Base-by-base conservation (phyloP, 2,888 invertebrate species). In the Gymnocheta viridis region DNA sequence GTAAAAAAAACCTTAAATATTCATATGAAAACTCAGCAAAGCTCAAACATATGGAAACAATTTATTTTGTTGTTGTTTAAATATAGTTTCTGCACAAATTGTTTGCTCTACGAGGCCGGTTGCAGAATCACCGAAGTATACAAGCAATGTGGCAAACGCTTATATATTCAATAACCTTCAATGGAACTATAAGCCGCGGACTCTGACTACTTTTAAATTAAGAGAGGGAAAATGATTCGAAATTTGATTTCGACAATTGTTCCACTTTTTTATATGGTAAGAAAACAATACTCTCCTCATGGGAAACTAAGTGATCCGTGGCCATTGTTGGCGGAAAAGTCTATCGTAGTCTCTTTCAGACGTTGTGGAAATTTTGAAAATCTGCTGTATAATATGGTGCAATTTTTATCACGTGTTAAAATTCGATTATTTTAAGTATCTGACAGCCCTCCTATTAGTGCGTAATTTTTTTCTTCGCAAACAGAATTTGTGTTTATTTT, bases 401-500 rank as follows among this genome's bases (percentile, higher is more conserved):
- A n/a, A 32, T 32, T 4, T 32, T 32, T 32, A n/a, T 1, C 4
- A 14, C 35, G 4, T 41, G 14, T 41, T 14, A 4, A n/a, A n/a
- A n/a, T n/a, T n/a, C n/a, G n/a, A n/a, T n/a, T n/a, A n/a, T n/a
- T n/a, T n/a, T n/a, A n/a, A n/a, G n/a, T n/a, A n/a, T n/a, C n/a
- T 17, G 17, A 54, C 24, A 0, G 7, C 27, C 58, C 19, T 58
- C 58, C 19, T 10, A 29, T 56, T 3, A 17, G 1, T 60, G 60
- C 22, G 38, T 38, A 4, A 10, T 17, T 38, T 41, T 2, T 17
- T 54, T 29, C 29, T 60, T n/a, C 44, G 35, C 5, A n/a, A 24
- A 72, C 54, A 19, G 58, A 77, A 82, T 73, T 69, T 82, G 49
- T 83, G 58, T 80, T 44, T 70, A 66, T 51, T 32, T 19, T 7